phyloP scores from a whole-genome alignment of 2,888 invertebrate species.

The Aphidius colemani region DNA sequence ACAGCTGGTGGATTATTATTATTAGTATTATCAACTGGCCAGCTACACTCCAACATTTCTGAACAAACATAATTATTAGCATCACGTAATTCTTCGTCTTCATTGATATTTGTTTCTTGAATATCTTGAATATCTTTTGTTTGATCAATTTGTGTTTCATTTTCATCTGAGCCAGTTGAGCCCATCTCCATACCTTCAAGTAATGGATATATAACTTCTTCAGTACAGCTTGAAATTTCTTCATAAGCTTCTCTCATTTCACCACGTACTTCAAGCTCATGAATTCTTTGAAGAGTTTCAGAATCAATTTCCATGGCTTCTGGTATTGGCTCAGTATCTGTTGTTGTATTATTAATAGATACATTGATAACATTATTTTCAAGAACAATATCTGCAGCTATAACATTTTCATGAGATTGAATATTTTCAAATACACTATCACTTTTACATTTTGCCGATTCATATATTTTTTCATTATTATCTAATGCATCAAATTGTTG shows the following conservation, averaged over 20 bases:
- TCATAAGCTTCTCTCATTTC: constrained; percentile 58
- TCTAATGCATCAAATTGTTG: constrained; percentile 24
- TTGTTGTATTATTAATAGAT: constrained; percentile 29
- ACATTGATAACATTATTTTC: constrained; percentile 28
- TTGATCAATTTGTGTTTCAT: constrained; percentile 42
- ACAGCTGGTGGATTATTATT: constrained; percentile 40
- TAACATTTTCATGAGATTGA: constrained; percentile 27
- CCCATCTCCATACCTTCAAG: constrained; percentile 56
- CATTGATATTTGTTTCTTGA: constrained; percentile 56
- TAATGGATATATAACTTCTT: constrained; percentile 57
- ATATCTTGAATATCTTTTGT: constrained; percentile 35
- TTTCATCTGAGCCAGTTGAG: constrained; percentile 44
- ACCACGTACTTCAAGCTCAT: constrained; percentile 56
- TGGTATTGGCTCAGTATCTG: constrained; percentile 50
- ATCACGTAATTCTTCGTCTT: constrained; percentile 70
- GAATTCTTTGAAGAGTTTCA: constrained; percentile 56
- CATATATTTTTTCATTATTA: constrained; percentile 43
- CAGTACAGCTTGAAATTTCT: constrained; percentile 55
- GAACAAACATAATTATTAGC: constrained; percentile 77
- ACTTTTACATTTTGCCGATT: constrained; percentile 45
- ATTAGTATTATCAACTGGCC: constrained; percentile 48
- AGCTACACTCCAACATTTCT: constrained; percentile 56
- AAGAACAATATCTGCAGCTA: constrained; percentile 29
- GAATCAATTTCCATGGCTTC: constrained; percentile 58
- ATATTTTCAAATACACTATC: constrained; percentile 41